Evolutionary conservation across 2,888 invertebrate genomes (phyloP).

Genomic region (Tachina grossa): DNA sequence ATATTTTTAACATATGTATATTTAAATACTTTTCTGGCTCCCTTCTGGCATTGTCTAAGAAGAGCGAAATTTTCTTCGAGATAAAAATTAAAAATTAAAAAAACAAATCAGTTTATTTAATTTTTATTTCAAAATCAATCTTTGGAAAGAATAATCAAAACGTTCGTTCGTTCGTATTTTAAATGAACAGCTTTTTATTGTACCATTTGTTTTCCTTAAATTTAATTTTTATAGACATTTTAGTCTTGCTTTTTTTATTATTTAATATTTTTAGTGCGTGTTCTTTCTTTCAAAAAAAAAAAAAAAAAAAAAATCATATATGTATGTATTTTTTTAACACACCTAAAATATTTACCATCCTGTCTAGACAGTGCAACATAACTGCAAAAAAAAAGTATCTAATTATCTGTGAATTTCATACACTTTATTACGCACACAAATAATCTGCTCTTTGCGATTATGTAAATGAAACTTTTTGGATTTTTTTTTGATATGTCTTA

Average conservation of each 20-base stretch:
- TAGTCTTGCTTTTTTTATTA: neutral
- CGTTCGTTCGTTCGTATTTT: no score
- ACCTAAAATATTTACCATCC: conserved; percentile 45
- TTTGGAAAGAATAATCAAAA: no score
- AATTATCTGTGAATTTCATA: conserved; percentile 62
- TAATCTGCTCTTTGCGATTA: conserved; percentile 9
- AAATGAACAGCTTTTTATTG: no score
- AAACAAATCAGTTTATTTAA: no score
- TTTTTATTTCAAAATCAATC: no score
- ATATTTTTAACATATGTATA: no score
- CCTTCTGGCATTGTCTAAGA: no score
- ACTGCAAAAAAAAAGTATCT: conserved; percentile 58
- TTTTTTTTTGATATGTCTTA: neutral
- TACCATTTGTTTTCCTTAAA: neutral
- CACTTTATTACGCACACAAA: conserved; percentile 62
- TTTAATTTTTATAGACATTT: neutral
- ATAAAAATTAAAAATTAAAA: no score
- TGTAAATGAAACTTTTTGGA: conserved; percentile 55
- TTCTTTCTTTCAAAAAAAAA: neutral
- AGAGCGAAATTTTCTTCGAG: no score
- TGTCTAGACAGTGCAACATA: conserved; percentile 62
- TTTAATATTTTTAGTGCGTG: conserved; percentile 4
- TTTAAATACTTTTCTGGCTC: no score
- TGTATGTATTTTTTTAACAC: conserved; percentile 1
- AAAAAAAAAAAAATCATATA: neutral